These are phyloP conservation scores for Euphydryas editha DNA, from an alignment of 2,888 invertebrate species.

Conservation along the genomic window DNA sequence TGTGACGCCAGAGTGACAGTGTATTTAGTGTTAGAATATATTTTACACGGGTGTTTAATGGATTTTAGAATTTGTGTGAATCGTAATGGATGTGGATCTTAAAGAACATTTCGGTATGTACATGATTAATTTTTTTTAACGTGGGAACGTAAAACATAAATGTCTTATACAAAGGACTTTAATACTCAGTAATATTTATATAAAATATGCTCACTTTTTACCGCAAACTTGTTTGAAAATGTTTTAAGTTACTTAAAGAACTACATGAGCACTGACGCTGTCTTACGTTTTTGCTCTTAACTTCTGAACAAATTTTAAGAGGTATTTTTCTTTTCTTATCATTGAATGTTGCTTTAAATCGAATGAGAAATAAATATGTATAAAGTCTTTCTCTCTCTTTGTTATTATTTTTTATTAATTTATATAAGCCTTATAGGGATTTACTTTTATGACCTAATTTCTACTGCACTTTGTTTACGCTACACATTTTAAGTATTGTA, in stretches of 20 bases:
- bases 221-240: neutral
- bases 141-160: neutral
- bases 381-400: neutral
- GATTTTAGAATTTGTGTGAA: conserved; percentile 20
- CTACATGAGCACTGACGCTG: neutral
- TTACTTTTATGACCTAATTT: too few species aligned
- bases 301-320: conserved; percentile 2
- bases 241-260: neutral
- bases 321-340: neutral
- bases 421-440: too few species aligned
- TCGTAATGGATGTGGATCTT: conserved; percentile 47
- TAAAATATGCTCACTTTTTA: neutral
- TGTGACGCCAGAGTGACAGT: conserved; percentile 22
- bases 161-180: neutral
- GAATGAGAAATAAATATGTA: neutral
- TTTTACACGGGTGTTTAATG: neutral
- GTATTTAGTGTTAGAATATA: neutral
- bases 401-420: neutral
- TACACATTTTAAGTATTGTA: too few species aligned
- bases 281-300: conserved; percentile 24
- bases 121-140: neutral
- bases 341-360: neutral
- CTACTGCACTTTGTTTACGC: too few species aligned
- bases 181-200: too few species aligned
- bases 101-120: conserved; percentile 45